A percentile compares a stretch with the other conserved stretches of the same genome.
These are phyloP conservation scores for Opisthocomus hoazin DNA, from an alignment of 2,113 vertebrate genomes.

Conservation along the genomic window DNA sequence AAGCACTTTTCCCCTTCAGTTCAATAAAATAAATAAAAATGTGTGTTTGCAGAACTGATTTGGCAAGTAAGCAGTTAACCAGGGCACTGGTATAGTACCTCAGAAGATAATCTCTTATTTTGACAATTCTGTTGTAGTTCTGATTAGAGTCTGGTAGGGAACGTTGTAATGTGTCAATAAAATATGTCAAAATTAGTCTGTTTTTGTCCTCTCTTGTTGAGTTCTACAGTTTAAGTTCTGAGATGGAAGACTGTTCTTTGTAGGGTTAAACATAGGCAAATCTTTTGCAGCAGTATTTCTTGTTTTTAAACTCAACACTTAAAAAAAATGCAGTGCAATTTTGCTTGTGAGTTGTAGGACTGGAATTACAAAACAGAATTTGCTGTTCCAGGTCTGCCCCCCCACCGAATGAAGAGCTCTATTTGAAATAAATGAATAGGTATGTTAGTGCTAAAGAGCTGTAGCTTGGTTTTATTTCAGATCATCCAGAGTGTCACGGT, in stretches of 20 bases:
- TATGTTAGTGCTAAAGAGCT: not conserved
- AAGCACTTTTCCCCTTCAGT: not conserved
- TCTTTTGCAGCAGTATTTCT: not conserved
- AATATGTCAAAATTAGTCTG: not conserved
- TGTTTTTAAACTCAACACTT: not conserved
- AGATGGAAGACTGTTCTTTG: not conserved
- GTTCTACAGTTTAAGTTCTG: not conserved
- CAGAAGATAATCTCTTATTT: not conserved
- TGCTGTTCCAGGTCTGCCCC: not conserved
- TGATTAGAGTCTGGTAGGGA: not conserved
- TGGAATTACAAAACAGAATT: not conserved
- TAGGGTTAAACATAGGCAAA: not conserved
- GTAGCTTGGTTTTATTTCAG: not conserved
- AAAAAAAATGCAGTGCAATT: not conserved
- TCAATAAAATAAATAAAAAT: not conserved
- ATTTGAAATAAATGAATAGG: not conserved
- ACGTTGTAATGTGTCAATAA: not conserved
- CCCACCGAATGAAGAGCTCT: not conserved
- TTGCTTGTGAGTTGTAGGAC: not conserved
- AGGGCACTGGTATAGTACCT: not conserved
- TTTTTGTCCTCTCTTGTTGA: not conserved
- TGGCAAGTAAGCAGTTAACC: not conserved
- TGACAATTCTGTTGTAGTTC: not conserved
- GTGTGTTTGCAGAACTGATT: not conserved
- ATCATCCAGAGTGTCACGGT: not conserved